phyloP scores from a whole-genome alignment of 2,888 invertebrate genomes.

The Diarsia rubi region DNA sequence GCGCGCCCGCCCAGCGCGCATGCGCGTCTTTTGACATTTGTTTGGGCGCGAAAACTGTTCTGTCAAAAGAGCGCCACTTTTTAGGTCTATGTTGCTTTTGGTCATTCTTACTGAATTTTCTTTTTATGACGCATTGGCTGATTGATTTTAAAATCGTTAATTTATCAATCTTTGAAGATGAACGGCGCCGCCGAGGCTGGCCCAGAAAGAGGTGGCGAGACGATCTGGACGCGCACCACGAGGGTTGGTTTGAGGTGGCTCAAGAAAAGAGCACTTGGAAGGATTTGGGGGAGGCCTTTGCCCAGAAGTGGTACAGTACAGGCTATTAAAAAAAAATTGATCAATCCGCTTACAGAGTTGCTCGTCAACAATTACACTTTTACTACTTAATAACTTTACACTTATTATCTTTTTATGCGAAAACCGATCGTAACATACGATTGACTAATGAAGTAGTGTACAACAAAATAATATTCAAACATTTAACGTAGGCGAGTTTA shows the following conservation, averaged over 20 bases:
- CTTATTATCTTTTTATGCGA: not conserved
- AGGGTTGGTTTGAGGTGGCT: too few relatives aligned
- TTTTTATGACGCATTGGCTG: not conserved
- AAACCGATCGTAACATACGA: not conserved
- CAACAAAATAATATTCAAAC: slow-evolving; percentile 65
- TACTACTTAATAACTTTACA: not conserved
- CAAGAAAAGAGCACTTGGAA: too few relatives aligned
- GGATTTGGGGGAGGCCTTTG: too few relatives aligned
- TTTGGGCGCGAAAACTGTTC: slow-evolving; percentile 54
- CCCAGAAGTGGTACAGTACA: too few relatives aligned
- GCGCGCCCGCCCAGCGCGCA: slow-evolving; percentile 71
- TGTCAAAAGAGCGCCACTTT: not conserved
- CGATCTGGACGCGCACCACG: too few relatives aligned
- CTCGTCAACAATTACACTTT: not conserved
- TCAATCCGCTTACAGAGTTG: not conserved
- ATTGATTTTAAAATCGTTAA: not conserved
- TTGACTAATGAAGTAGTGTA: slow-evolving; percentile 29
- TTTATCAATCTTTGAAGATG: not conserved
- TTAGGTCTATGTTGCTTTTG: not conserved
- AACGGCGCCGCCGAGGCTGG: too few relatives aligned
- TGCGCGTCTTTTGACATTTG: slow-evolving; percentile 49
- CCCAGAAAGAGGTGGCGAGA: too few relatives aligned
- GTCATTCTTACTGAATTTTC: too few relatives aligned
- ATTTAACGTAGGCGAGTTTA: slow-evolving; percentile 72
- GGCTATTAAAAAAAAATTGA: too few relatives aligned